Evolutionary conservation across 2,113 vertebrate genomes (phyloP).

Genomic region (Pyxicephalus adspersus): DNA sequence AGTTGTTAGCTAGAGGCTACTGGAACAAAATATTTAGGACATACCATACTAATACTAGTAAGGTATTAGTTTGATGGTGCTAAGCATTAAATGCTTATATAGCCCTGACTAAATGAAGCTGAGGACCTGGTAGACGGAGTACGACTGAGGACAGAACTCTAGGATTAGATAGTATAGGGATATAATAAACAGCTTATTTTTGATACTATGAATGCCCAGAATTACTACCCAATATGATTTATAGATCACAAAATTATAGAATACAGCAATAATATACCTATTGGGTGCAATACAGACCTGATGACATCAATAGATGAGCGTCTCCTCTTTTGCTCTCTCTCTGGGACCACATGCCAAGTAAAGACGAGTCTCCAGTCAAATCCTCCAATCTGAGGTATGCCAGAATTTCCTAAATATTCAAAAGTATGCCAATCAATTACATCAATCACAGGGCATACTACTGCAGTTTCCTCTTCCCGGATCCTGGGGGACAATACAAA

Average conservation of each 20-base stretch:
- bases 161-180: too few relatives aligned
- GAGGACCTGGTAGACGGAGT: too few relatives aligned
- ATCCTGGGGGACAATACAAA: conserved; percentile 75
- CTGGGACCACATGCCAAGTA: conserved; percentile 87
- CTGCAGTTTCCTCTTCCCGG: conserved; percentile 85
- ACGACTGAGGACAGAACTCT: too few relatives aligned
- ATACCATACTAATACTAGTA: too few relatives aligned
- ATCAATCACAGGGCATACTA: conserved; percentile 95
- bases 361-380: conserved; percentile 97
- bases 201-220: too few relatives aligned
- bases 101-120: too few relatives aligned
- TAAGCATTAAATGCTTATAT: too few relatives aligned
- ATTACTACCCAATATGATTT: too few relatives aligned
- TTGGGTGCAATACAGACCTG: conserved; percentile 73
- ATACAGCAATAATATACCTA: background rate
- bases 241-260: background rate
- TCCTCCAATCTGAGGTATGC: conserved; percentile 93
- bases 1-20: too few relatives aligned
- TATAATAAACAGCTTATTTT: too few relatives aligned
- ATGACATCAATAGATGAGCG: conserved; percentile 85
- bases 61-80: too few relatives aligned
- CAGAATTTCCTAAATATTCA: conserved; percentile 89
- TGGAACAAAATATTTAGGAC: too few relatives aligned
- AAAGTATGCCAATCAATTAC: conserved; percentile 98
- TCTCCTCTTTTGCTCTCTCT: conserved; percentile 81